These are phyloP conservation scores for Sinonovacula constricta DNA, from an alignment of 1,140 invertebrate species.

Conservation along the genomic window DNA sequence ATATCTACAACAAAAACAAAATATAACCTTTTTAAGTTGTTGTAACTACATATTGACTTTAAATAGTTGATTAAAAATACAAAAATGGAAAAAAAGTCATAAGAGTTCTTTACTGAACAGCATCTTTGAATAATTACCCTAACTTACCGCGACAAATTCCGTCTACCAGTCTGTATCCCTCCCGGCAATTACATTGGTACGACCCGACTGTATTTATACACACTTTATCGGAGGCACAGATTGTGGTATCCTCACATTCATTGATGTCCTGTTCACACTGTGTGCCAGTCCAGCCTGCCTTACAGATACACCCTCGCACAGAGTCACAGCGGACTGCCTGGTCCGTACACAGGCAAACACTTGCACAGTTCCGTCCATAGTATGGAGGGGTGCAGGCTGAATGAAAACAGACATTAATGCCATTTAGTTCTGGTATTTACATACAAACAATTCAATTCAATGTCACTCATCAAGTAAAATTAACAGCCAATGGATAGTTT, in stretches of 20 bases:
- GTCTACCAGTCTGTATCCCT: conserved; percentile 38
- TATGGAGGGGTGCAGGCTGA: conserved; percentile 11
- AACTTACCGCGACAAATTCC: conserved; percentile 5
- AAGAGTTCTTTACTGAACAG: not conserved
- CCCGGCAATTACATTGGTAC: conserved; percentile 51
- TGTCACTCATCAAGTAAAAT: no score
- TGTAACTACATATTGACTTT: not conserved
- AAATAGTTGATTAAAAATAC: not conserved
- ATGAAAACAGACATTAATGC: no score
- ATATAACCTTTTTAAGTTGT: not conserved
- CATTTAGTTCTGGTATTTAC: no score
- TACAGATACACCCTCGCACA: conserved; percentile 55
- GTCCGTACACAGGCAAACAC: conserved; percentile 7
- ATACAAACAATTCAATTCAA: no score
- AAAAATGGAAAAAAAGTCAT: not conserved
- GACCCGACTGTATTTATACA: conserved; percentile 57
- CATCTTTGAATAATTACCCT: not conserved
- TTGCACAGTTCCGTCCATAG: conserved; percentile 13
- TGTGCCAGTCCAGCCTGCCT: conserved; percentile 54
- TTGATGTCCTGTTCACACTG: conserved; percentile 58
- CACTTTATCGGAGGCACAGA: not conserved
- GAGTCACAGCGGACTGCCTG: conserved; percentile 38
- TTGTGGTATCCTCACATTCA: conserved; percentile 49
- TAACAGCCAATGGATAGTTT: no score
- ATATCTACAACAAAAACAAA: conserved; percentile 12